phyloP scores from a whole-genome alignment of 2,888 invertebrate species.

The Homarus gammarus region DNA sequence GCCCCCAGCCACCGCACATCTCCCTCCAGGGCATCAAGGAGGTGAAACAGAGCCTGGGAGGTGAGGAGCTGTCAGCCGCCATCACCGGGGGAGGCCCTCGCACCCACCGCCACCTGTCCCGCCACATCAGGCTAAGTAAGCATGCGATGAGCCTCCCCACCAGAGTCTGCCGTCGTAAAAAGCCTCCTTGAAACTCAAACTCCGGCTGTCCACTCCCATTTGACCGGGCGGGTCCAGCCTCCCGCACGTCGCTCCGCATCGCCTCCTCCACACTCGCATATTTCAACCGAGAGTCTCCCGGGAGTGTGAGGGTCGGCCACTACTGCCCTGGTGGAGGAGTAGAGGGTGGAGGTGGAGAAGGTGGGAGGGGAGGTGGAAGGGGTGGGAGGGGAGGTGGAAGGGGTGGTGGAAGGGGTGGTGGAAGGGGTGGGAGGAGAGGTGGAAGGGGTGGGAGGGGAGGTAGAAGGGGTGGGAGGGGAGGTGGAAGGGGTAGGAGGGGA shows the following conservation, averaged over 20 bases:
- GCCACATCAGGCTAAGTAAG: conserved; percentile 46
- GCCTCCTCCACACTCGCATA: conserved; percentile 34
- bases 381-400: background rate
- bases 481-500: background rate
- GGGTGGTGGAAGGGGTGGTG: background rate
- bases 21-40: background rate
- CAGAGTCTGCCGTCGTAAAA: conserved; percentile 26
- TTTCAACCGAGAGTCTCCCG: conserved; percentile 26
- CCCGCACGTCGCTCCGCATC: conserved; percentile 27
- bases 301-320: background rate
- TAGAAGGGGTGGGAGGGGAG: background rate
- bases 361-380: background rate
- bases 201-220: conserved; percentile 51
- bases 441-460: background rate
- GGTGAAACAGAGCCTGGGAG: conserved; percentile 22
- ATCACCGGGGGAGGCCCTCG: conserved; percentile 6
- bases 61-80: conserved; percentile 22
- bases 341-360: too few species aligned
- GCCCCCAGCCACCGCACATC: background rate
- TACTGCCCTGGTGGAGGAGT: background rate
- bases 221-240: background rate
- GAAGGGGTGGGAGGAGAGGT: too few species aligned
- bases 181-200: conserved; percentile 67
- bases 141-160: conserved; percentile 30
- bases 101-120: conserved; percentile 42